Percentiles rank a stretch among this genome's conserved stretches.
phyloP scores from a whole-genome alignment of 2,113 vertebrate genomes.

The Bufo bufo region DNA sequence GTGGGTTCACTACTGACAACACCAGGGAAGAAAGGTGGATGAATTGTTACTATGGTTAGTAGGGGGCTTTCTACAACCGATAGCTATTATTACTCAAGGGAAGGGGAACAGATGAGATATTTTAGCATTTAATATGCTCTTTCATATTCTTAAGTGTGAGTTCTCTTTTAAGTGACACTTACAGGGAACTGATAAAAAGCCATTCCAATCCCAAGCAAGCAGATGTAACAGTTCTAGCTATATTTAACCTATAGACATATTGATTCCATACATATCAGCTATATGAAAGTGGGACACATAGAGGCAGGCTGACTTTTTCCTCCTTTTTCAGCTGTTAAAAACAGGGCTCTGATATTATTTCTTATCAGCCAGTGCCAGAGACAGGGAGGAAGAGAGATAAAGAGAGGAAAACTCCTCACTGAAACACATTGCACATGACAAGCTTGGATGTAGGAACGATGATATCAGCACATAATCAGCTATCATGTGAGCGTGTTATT shows the following conservation, averaged over 20 bases:
- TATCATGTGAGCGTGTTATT: slow-evolving; percentile 51
- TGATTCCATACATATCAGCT: slow-evolving; percentile 37
- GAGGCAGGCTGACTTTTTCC: slow-evolving; percentile 33
- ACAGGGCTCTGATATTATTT: slow-evolving; percentile 48
- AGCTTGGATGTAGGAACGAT: slow-evolving; percentile 53
- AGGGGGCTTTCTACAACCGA: not conserved
- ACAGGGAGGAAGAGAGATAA: slow-evolving; percentile 55
- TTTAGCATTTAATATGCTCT: not conserved
- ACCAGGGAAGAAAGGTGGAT: not conserved
- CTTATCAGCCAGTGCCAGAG: slow-evolving; percentile 57
- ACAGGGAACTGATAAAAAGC: not conserved
- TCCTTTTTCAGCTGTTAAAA: slow-evolving; percentile 51
- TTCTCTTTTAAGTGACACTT: not conserved
- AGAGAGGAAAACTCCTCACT: slow-evolving; percentile 52
- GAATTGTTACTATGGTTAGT: not conserved
- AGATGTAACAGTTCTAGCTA: slow-evolving; percentile 9
- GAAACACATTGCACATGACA: slow-evolving; percentile 60
- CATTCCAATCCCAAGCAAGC: slow-evolving; percentile 6
- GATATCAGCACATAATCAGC: slow-evolving; percentile 50
- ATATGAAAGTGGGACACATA: slow-evolving; percentile 21
- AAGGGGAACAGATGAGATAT: not conserved
- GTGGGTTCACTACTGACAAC: not conserved
- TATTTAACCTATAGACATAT: slow-evolving; percentile 8
- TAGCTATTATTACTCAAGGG: not conserved
- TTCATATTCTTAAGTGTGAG: not conserved